phyloP scores from a whole-genome alignment of 2,888 invertebrate species.

The Luperina nickerlii region DNA sequence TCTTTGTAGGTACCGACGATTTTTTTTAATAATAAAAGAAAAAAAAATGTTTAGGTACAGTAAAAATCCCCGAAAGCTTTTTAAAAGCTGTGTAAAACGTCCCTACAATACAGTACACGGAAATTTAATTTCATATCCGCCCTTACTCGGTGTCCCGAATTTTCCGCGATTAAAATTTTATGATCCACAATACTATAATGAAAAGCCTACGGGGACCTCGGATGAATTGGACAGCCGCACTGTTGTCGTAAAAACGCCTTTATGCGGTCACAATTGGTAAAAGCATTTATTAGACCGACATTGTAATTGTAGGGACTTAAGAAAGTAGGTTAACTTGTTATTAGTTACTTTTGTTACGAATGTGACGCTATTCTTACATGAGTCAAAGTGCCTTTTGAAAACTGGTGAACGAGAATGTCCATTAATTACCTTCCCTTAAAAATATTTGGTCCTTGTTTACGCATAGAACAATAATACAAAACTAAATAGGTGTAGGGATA shows the following conservation, averaged over 20 bases:
- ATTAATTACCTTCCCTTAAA: background rate
- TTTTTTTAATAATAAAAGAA: too few relatives aligned
- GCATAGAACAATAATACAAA: background rate
- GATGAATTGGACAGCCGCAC: conserved; percentile 65
- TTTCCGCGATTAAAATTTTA: conserved; percentile 67
- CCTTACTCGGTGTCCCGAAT: conserved; percentile 52
- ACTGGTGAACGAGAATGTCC: background rate
- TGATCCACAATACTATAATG: conserved; percentile 66
- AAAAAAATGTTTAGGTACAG: background rate
- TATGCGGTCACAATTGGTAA: conserved; percentile 64
- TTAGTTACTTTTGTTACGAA: conserved; percentile 1
- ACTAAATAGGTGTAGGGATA: background rate
- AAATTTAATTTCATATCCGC: conserved; percentile 65
- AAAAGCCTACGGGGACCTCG: conserved; percentile 60
- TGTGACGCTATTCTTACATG: too few relatives aligned
- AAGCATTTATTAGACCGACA: conserved; percentile 57
- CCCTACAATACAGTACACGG: conserved; percentile 33
- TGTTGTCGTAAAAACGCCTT: conserved; percentile 70
- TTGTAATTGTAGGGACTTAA: conserved; percentile 36
- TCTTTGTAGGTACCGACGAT: background rate
- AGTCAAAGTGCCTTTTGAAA: background rate
- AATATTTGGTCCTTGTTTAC: background rate
- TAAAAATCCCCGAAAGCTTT: conserved; percentile 25
- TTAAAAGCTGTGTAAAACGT: conserved; percentile 36
- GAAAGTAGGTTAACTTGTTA: conserved; percentile 25